Conservation (phyloP, 2,888 invertebrate species). For the Onthophagus sagittarius region DNA sequence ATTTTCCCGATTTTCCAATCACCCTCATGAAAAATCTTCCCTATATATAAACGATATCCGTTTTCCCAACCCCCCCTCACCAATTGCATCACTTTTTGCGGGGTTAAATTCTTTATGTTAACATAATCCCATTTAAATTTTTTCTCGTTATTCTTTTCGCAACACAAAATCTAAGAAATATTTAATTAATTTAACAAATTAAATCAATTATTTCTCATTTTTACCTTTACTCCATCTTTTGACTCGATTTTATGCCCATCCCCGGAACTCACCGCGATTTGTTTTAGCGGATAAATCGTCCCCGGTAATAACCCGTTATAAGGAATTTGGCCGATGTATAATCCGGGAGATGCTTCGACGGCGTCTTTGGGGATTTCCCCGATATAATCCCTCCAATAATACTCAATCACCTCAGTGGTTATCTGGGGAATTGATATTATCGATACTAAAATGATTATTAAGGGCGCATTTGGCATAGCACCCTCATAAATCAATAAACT, state of each 20-base stretch:
- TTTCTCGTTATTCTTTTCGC: background rate
- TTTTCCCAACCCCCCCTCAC: background rate
- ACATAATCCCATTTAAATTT: conserved; percentile 1
- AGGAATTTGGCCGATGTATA: conserved; percentile 13
- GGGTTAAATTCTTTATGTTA: background rate
- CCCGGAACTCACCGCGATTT: background rate
- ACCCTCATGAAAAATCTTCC: background rate
- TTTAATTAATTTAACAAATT: too few species aligned
- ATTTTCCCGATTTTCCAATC: conserved; percentile 5
- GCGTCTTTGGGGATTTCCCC: conserved; percentile 9
- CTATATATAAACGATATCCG: background rate
- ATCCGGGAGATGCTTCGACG: background rate
- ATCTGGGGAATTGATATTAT: too few species aligned
- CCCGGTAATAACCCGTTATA: conserved; percentile 11
- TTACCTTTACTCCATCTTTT: conserved; percentile 15
- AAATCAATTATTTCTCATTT: too few species aligned
- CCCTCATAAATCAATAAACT: too few species aligned
- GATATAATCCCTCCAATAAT: conserved; percentile 17
- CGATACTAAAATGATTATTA: too few species aligned
- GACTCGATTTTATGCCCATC: conserved; percentile 4
- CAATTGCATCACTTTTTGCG: background rate
- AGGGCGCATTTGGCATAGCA: too few species aligned
- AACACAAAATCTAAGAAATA: conserved; percentile 1
- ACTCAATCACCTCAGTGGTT: background rate
- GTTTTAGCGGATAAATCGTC: conserved; percentile 7